Evolutionary conservation across 2,113 vertebrate genomes (phyloP), one percentile per base, ranked within the genome.

Genomic region (Podocnemis expansa): DNA sequence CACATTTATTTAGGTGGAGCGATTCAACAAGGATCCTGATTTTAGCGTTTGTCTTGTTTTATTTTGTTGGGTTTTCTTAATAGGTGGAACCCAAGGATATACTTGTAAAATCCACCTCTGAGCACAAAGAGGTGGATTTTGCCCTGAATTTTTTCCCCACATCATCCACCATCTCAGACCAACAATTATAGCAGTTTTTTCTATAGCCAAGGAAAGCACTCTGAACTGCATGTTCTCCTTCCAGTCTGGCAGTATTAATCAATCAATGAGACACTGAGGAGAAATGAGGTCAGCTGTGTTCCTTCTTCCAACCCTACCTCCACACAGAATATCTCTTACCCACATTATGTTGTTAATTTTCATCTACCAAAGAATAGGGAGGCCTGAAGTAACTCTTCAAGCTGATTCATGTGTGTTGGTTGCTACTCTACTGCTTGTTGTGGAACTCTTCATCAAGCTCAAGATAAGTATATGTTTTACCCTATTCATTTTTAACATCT

Each of bases 261-360:
- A 38, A 70, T 70, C n/a, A 70, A 2, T 21, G 8, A 63, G 82
- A 81, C 12, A 63, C 47, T 80, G 10, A 80, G 56, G 91, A 45
- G 25, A 56, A 51, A 5, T 89, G 80, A 95, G 29, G 11, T 2
- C 13, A 58, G 34, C 14, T n/a, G 75, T 17, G 8, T 1, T 29
- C 70, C 17, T 11, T 84, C n/a, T 3, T 49, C 55, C 13, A 1
- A 6, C 24, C 5, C 29, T 0, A 47, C 56, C 45, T 31, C 76
- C 29, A 0, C 6, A 51, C 29, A 3, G 24, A 60, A 67, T 2
- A 5, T 0, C 0, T 0, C n/a, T 22, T 1, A 3, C 13, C 19
- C 1, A 0, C 1, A 24, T 11, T 0, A 0, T 0, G 0, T 0
- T 0, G 9, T 60, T 17, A 4, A 1, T 7, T 87, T 47, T 34